These are phyloP conservation scores for Tauraco erythrolophus DNA, from an alignment of 2,113 vertebrate genomes.

Conservation along the genomic window DNA sequence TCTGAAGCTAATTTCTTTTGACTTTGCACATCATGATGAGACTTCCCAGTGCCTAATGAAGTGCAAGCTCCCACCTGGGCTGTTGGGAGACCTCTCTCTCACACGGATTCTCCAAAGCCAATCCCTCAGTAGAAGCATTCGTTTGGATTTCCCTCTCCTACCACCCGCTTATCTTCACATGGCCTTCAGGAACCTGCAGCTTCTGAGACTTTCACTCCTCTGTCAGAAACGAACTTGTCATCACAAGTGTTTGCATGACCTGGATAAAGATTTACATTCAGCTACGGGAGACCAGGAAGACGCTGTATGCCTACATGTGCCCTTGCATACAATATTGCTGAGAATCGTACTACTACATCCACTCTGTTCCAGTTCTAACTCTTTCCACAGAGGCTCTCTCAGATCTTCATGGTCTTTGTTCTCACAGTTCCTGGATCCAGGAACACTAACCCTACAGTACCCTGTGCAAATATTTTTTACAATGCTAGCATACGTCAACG, in stretches of 20 bases:
- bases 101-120: neutral
- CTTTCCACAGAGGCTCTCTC: neutral
- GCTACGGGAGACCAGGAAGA: neutral
- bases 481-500: neutral
- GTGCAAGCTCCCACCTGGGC: neutral
- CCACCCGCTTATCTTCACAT: rapidly evolving
- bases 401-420: neutral
- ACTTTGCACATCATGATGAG: neutral
- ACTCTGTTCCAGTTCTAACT: neutral
- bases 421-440: neutral
- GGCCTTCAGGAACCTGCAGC: neutral
- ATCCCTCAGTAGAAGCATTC: neutral
- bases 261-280: neutral
- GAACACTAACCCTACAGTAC: neutral
- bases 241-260: neutral
- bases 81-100: neutral
- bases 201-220: neutral
- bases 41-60: neutral
- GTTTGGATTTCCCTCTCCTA: neutral
- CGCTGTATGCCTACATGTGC: rapidly evolving
- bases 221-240: neutral
- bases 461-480: neutral
- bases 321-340: neutral
- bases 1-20: conserved; percentile 30
- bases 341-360: neutral